Conservation (phyloP, 1,140 invertebrate species). For the Drosophila equinoxialis region DNA sequence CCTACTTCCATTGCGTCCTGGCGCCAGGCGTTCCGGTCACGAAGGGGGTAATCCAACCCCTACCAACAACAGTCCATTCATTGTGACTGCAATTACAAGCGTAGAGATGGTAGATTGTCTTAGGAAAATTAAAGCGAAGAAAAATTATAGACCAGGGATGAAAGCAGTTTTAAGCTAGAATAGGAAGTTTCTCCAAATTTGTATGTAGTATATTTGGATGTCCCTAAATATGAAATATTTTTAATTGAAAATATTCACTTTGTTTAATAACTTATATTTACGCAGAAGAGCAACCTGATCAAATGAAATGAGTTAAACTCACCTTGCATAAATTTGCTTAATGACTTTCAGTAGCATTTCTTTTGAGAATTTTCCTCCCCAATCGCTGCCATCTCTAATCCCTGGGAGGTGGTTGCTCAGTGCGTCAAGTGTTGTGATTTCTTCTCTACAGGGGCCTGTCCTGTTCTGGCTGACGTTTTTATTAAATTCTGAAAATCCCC, state of each 20-base stretch:
- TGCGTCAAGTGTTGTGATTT: slow-evolving; percentile 61
- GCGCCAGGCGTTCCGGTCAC: slow-evolving; percentile 9
- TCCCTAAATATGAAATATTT: too few species aligned
- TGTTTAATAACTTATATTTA: too few species aligned
- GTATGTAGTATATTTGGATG: too few species aligned
- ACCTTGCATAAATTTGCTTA: too few species aligned
- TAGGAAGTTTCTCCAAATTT: too few species aligned
- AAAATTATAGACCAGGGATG: not conserved
- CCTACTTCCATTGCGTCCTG: slow-evolving; percentile 34
- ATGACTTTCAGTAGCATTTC: not conserved
- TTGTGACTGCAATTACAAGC: slow-evolving; percentile 17
- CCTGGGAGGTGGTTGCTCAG: not conserved
- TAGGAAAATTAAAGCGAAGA: not conserved
- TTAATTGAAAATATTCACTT: too few species aligned
- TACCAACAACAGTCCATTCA: not conserved
- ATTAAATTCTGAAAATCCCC: slow-evolving; percentile 57
- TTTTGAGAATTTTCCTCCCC: not conserved
- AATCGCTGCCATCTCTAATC: slow-evolving; percentile 26
- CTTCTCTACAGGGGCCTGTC: slow-evolving; percentile 20
- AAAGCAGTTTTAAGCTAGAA: not conserved
- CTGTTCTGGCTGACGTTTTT: slow-evolving; percentile 58
- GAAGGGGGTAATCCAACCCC: not conserved
- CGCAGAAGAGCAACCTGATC: too few species aligned
- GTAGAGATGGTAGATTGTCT: slow-evolving; percentile 9
- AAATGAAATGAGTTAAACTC: too few species aligned